Conservation (phyloP, 2,113 vertebrate genomes). For the Taxidea taxus region DNA sequence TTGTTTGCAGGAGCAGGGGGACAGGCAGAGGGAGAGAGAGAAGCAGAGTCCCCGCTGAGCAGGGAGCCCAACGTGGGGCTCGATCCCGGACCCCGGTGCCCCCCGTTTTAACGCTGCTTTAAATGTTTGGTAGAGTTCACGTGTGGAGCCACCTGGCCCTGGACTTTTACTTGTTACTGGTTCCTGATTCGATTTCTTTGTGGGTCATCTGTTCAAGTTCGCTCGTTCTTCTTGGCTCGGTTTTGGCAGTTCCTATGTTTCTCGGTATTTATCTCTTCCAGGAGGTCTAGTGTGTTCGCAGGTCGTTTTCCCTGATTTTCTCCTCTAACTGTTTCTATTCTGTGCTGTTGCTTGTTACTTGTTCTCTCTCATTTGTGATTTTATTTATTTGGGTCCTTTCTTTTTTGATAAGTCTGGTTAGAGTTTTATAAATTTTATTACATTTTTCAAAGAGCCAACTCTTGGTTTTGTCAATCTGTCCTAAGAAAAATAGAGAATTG, state of each 20-base stretch:
- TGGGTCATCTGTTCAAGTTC: background rate
- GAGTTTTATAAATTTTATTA: background rate
- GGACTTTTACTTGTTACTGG: background rate
- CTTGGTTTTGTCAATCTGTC: background rate
- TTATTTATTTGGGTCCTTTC: too few relatives aligned
- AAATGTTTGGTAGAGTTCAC: background rate
- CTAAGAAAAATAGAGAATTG: background rate
- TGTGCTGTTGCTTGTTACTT: background rate
- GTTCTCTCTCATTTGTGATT: too few relatives aligned
- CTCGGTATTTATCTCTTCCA: background rate
- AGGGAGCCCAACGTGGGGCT: too few relatives aligned
- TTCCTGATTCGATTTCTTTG: background rate
- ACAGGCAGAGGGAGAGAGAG: background rate
- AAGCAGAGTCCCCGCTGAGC: too few relatives aligned
- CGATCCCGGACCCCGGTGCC: too few relatives aligned
- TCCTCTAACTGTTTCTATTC: background rate
- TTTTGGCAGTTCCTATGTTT: background rate
- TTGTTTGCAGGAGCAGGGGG: background rate
- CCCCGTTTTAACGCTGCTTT: too few relatives aligned
- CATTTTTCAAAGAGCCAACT: background rate
- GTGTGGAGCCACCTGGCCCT: background rate
- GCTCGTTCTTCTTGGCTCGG: background rate
- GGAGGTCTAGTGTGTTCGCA: background rate
- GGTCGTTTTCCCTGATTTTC: background rate
- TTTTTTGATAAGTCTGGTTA: background rate